Percentiles rank a stretch among this genome's conserved stretches.
Conservation (phyloP, 2,113 vertebrate species). For the Gopherus evgoodei region DNA sequence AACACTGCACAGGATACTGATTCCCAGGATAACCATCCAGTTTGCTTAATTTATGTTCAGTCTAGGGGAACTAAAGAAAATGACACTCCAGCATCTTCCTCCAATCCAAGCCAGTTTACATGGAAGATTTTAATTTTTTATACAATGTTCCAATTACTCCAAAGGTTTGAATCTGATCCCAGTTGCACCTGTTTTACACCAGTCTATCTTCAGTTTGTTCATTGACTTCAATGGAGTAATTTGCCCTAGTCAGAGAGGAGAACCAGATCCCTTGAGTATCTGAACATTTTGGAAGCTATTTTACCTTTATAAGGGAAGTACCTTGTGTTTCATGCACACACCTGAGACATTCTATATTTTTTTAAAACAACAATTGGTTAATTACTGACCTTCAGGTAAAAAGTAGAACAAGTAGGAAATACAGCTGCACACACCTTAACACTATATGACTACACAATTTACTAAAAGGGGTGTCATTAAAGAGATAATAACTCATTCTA, state of each 20-base stretch:
- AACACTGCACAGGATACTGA: background rate
- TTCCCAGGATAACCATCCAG: background rate
- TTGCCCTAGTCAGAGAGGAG: background rate
- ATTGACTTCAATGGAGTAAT: background rate
- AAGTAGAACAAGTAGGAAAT: background rate
- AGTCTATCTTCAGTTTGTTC: background rate
- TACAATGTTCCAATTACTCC: background rate
- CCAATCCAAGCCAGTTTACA: constrained; percentile 21
- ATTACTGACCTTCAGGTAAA: background rate
- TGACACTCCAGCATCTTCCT: background rate
- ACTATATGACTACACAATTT: background rate
- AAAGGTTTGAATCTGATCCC: constrained; percentile 17
- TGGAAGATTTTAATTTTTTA: constrained; percentile 13
- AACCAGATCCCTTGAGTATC: background rate
- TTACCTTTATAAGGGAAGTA: background rate
- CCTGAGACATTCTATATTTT: background rate
- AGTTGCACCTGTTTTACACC: background rate
- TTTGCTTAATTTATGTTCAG: constrained; percentile 2
- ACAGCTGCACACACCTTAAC: background rate
- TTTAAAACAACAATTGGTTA: background rate
- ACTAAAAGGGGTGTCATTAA: background rate
- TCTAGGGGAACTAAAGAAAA: constrained; percentile 10
- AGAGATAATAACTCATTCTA: background rate
- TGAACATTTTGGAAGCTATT: background rate
- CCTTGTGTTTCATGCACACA: background rate